Conservation (phyloP, 2,888 invertebrate species). For the Drosophila emarginata region DNA sequence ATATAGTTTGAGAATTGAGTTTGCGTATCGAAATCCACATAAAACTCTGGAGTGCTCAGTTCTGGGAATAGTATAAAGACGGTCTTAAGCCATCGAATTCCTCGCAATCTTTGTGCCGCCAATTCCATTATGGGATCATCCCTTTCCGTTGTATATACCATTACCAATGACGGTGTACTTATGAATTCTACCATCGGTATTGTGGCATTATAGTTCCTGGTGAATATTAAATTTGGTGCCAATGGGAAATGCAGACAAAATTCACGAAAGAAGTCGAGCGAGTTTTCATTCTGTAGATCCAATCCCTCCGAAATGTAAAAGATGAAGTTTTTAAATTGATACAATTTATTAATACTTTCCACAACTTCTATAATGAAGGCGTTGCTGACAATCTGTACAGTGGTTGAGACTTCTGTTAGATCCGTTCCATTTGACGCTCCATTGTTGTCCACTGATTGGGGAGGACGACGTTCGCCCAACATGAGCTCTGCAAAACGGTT, state of each 20-base stretch:
- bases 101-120: constrained; percentile 55
- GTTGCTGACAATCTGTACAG: constrained; percentile 38
- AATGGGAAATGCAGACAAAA: constrained; percentile 59
- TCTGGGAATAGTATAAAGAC: constrained; percentile 68
- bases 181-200: constrained; percentile 53
- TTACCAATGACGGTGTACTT: constrained; percentile 65
- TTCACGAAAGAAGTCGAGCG: constrained; percentile 51
- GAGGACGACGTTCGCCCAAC: constrained; percentile 26
- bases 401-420: not conserved
- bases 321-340: constrained; percentile 67
- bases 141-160: constrained; percentile 65
- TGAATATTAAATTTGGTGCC: constrained; percentile 55
- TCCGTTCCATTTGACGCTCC: constrained; percentile 10
- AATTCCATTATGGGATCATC: constrained; percentile 73
- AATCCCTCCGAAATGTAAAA: constrained; percentile 72
- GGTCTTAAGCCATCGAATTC: constrained; percentile 66
- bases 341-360: constrained; percentile 44
- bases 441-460: not conserved
- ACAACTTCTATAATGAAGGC: constrained; percentile 59
- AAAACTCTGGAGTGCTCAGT: constrained; percentile 25
- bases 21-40: constrained; percentile 28
- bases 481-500: constrained; percentile 44
- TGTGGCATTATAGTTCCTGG: constrained; percentile 24
- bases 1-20: constrained; percentile 35
- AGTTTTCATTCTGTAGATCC: constrained; percentile 33